Evolutionary conservation across 1,140 invertebrate genomes (phyloP).

Genomic region (Campoletis sonorensis): DNA sequence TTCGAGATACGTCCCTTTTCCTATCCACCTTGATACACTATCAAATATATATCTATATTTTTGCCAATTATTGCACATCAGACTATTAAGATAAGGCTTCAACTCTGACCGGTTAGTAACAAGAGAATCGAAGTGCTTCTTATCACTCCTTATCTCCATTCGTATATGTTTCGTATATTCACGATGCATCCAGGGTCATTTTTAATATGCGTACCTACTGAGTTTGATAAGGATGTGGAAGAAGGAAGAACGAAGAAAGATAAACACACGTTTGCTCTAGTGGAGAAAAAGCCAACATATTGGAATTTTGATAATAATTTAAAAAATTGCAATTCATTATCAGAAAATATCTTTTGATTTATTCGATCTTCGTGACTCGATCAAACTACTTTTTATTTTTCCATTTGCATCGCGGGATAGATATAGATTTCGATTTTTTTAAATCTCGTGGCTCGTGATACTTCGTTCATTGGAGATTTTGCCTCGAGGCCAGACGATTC

Average conservation of each 20-base stretch:
- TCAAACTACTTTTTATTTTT: too few species aligned
- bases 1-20: neutral
- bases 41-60: conserved; percentile 6
- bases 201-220: neutral
- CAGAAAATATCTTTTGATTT: too few species aligned
- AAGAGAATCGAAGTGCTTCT: conserved; percentile 21
- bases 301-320: too few species aligned
- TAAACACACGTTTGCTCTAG: neutral
- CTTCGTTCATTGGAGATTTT: neutral
- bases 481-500: neutral
- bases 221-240: neutral
- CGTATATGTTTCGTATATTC: neutral
- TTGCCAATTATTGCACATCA: conserved; percentile 47
- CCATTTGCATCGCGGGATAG: too few species aligned
- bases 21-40: too few species aligned
- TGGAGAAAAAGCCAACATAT: neutral
- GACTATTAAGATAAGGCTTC: conserved; percentile 45
- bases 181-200: neutral
- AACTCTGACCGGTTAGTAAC: conserved; percentile 25
- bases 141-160: conserved; percentile 34
- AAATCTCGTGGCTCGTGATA: neutral
- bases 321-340: too few species aligned
- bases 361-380: too few species aligned
- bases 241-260: neutral
- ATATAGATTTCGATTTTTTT: too few species aligned